Base-by-base conservation (phyloP, 2,888 invertebrate species). In the Trissolcus japonicus region DNA sequence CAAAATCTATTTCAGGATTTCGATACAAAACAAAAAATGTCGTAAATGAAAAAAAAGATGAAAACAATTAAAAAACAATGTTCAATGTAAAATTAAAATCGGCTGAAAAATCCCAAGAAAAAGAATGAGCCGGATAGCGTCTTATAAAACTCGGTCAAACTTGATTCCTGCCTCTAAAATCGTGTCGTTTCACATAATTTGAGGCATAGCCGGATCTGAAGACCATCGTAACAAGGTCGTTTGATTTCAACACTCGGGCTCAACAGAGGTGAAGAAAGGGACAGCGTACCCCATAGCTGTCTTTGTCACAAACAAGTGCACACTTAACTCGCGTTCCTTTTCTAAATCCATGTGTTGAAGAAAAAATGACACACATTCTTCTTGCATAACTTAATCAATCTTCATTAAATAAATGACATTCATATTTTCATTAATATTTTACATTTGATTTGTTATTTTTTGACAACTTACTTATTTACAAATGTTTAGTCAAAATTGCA, bases 191-290 rank as follows among this genome's bases (percentile, higher is more conserved):
- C 56, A 56, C 56, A 40, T 57, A 66, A 66, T 51, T 56, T 65
- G 57, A 66, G 19, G n/a, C 40, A 66, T 21, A 66, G 67, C 67
- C 67, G 67, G 67, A 67, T 67, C 67, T 53, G 67, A 67, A 59
- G 67, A 67, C 50, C 57, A 50, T 56, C 59, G 51, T 16, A 51
- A 59, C 67, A 67, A 67, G 67, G 67, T 51, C 67, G 67, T 67
- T 67, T 59, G 67, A 67, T 67, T 67, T 67, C 67, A 53, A 67
- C 67, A 59, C 21, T 29, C 25, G 51, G 21, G 17, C 16, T 16
- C 16, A 46, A 53, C 56, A 46, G 46, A 46, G 55, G 43, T 14
- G 57, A 66, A 57, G 66, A 66, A 66, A 66, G 66, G 66, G 56
- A 66, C 50, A 41, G 48, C 35, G 16, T 29, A 54, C 35, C 56